These are phyloP conservation scores for Cartodere bifasciata DNA, from an alignment of 2,888 invertebrate genomes.

Conservation along the genomic window DNA sequence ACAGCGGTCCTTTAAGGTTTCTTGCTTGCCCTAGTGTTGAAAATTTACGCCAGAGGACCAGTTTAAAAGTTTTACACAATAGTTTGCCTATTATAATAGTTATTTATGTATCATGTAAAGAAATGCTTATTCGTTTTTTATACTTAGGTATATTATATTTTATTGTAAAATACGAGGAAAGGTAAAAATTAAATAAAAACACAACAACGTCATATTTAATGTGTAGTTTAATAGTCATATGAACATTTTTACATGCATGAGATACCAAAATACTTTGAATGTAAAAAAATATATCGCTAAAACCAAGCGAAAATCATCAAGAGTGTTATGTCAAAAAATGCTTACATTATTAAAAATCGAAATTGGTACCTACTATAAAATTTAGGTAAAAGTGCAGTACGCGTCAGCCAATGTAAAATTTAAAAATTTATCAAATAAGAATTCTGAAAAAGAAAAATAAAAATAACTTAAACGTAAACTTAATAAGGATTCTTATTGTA, in stretches of 20 bases:
- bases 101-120: too few species aligned
- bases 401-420: too few species aligned
- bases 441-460: conserved; percentile 13
- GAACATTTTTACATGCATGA: conserved; percentile 36
- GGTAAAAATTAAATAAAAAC: conserved; percentile 4
- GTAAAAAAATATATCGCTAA: conserved; percentile 23
- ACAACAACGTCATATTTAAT: neutral
- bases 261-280: conserved; percentile 29
- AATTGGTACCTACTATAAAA: too few species aligned
- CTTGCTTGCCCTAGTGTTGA: neutral
- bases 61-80: too few species aligned
- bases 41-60: neutral
- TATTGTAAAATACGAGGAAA: neutral
- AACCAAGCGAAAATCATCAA: too few species aligned
- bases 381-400: too few species aligned
- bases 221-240: conserved; percentile 28
- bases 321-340: too few species aligned
- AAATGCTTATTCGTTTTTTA: too few species aligned
- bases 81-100: too few species aligned
- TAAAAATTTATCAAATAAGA: conserved; percentile 5
- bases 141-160: too few species aligned
- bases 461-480: conserved; percentile 21
- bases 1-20: conserved; percentile 1
- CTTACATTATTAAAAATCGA: too few species aligned
- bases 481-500: conserved; percentile 30